Evolutionary conservation across 1,140 invertebrate species (phyloP).

Genomic region (Epicauta chinensis): DNA sequence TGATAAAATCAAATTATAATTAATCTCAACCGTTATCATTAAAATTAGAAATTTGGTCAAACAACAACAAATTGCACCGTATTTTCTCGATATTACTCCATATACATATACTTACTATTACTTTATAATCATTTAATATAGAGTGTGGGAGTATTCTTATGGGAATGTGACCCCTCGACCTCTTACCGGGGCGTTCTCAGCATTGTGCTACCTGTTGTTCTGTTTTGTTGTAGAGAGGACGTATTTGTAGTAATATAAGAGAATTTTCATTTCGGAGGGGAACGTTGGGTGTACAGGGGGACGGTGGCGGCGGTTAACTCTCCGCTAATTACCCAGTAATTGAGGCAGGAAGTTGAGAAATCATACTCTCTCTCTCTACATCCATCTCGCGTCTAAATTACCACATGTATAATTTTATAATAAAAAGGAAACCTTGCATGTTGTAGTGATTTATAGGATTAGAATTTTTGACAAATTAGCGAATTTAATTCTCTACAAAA

Average conservation of each 20-base stretch:
- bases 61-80: constrained; percentile 3
- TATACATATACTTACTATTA: not conserved
- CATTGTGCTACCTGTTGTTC: constrained; percentile 38
- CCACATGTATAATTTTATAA: not conserved
- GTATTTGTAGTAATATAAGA: not conserved
- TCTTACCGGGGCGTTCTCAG: constrained; percentile 42
- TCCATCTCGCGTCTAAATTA: no score
- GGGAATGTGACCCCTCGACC: constrained; percentile 42
- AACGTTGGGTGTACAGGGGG: no score
- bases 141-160: constrained; percentile 43
- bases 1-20: no score
- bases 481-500: no score
- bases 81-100: constrained; percentile 21
- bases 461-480: no score
- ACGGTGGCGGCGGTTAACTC: no score
- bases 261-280: constrained; percentile 14
- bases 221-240: constrained; percentile 8
- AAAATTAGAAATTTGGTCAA: no score
- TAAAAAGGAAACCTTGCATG: no score
- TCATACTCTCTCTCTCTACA: constrained; percentile 8
- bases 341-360: constrained; percentile 42
- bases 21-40: no score
- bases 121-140: constrained; percentile 32
- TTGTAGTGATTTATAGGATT: no score
- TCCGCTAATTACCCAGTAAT: constrained; percentile 39